These are phyloP conservation scores for Phoenicopterus ruber DNA, from an alignment of 2,113 vertebrate genomes.

Conservation along the genomic window DNA sequence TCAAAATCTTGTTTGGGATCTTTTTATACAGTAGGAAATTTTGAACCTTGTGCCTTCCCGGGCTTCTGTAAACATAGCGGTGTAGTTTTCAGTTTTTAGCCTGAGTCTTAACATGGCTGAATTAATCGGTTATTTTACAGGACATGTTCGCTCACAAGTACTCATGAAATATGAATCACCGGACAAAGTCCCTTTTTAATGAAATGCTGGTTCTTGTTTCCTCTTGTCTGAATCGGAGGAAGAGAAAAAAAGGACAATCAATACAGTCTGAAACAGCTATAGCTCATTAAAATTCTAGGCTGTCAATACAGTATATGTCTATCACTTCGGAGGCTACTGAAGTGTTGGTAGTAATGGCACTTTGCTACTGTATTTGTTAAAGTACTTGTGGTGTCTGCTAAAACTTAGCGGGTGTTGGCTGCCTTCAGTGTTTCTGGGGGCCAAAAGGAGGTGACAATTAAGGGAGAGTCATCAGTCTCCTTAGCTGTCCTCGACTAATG, in stretches of 20 bases:
- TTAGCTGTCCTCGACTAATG: not conserved
- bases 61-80: not conserved
- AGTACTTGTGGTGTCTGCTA: not conserved
- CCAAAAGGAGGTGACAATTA: not conserved
- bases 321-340: not conserved
- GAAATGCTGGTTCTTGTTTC: conserved; percentile 56
- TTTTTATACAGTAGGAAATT: not conserved
- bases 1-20: not conserved
- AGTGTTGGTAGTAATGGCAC: conserved; percentile 18
- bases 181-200: conserved; percentile 46
- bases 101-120: not conserved
- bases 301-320: conserved; percentile 40
- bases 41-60: not conserved
- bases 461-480: not conserved
- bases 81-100: not conserved
- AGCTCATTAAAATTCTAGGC: conserved; percentile 65
- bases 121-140: conserved; percentile 61
- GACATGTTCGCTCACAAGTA: conserved; percentile 12
- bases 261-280: conserved; percentile 45
- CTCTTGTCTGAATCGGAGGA: conserved; percentile 23
- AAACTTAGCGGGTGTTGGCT: not conserved
- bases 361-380: conserved; percentile 1
- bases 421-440: not conserved
- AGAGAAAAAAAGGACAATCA: conserved; percentile 42
- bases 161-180: conserved; percentile 65